These are phyloP conservation scores for Ochotona curzoniae DNA, from an alignment of 2,113 vertebrate genomes.

Conservation along the genomic window DNA sequence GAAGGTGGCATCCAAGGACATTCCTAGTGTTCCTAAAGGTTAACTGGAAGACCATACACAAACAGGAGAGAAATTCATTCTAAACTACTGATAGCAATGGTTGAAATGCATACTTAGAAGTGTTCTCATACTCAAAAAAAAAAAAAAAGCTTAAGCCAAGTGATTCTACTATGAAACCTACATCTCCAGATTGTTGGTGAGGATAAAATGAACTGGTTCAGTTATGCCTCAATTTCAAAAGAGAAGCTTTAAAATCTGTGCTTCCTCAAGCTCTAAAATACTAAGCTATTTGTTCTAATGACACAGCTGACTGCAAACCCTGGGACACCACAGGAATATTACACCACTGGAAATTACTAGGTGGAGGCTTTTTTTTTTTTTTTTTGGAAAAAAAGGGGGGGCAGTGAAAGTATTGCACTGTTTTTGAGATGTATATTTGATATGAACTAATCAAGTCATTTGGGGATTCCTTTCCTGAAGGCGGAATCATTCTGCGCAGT, in stretches of 20 bases:
- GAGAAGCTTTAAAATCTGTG: conserved; percentile 59
- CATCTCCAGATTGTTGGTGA: not conserved
- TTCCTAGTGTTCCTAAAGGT: not conserved
- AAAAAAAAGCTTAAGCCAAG: not conserved
- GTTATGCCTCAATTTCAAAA: conserved; percentile 59
- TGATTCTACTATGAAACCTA: conserved; percentile 34
- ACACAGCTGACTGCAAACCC: conserved; percentile 52
- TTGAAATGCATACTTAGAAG: not conserved
- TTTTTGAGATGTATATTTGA: conserved; percentile 56
- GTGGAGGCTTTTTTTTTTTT: not conserved
- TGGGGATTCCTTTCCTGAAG: conserved; percentile 62
- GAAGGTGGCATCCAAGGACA: not conserved
- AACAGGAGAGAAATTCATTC: not conserved
- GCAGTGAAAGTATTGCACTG: conserved; percentile 52
- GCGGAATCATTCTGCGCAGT: conserved; percentile 56
- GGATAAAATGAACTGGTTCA: conserved; percentile 58
- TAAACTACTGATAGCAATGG: not conserved
- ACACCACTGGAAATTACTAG: conserved; percentile 77
- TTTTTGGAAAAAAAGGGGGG: not conserved
- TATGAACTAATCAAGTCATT: conserved; percentile 32
- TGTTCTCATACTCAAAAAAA: not conserved
- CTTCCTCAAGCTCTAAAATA: conserved; percentile 55
- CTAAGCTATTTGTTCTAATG: conserved; percentile 70
- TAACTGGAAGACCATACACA: not conserved
- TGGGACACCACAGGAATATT: conserved; percentile 63